Evolutionary conservation across 2,888 invertebrate species (phyloP).

Genomic region (Caenorhabditis parvicauda): DNA sequence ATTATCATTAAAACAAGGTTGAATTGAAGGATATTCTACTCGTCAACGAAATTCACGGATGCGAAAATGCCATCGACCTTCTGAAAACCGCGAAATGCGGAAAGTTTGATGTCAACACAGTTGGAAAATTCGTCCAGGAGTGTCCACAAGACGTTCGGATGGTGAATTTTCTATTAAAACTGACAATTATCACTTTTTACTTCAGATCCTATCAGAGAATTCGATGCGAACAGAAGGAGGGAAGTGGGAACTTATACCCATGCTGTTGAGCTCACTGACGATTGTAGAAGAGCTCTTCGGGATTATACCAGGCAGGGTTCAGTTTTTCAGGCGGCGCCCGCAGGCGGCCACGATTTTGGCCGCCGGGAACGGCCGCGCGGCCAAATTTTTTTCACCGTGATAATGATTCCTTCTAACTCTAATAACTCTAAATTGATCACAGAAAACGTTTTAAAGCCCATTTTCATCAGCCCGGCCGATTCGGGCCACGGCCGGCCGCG

Average conservation of each 20-base stretch:
- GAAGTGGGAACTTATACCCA: slow-evolving; percentile 29
- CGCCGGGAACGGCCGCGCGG: too few relatives aligned
- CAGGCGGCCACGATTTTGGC: too few relatives aligned
- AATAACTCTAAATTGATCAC: too few relatives aligned
- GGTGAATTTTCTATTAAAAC: not conserved
- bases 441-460: too few relatives aligned
- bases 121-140: slow-evolving; percentile 15
- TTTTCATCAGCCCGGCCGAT: too few relatives aligned
- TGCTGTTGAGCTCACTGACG: slow-evolving; percentile 20
- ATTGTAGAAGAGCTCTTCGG: slow-evolving; percentile 30
- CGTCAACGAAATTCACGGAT: not conserved
- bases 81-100: slow-evolving; percentile 8
- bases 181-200: not conserved
- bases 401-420: too few relatives aligned
- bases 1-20: not conserved
- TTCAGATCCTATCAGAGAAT: slow-evolving; percentile 35
- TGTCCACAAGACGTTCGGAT: slow-evolving; percentile 21
- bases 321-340: too few relatives aligned
- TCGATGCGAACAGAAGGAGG: slow-evolving; percentile 33
- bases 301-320: slow-evolving; percentile 14
- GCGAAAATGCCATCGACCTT: not conserved
- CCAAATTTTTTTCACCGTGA: too few relatives aligned
- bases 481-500: too few relatives aligned
- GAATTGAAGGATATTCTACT: not conserved
- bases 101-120: slow-evolving; percentile 4